phyloP scores from a whole-genome alignment of 2,113 vertebrate species.

The Eptesicus fuscus region DNA sequence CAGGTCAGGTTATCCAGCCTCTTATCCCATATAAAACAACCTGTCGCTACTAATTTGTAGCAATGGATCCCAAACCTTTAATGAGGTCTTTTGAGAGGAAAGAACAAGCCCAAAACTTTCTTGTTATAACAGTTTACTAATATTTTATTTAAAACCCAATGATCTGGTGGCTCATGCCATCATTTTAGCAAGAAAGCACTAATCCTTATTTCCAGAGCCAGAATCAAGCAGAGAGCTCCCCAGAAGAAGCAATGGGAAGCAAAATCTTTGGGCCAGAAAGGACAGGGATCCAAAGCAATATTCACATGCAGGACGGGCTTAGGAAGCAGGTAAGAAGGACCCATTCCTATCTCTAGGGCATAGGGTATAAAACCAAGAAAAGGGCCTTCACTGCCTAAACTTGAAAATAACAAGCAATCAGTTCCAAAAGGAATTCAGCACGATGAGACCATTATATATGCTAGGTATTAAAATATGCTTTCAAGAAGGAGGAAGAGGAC shows the following conservation, averaged over 20 bases:
- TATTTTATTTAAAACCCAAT: constrained; percentile 49
- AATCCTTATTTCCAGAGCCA: constrained; percentile 31
- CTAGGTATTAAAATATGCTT: constrained; percentile 46
- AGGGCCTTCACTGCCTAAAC: constrained; percentile 74
- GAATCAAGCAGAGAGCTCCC: constrained; percentile 1
- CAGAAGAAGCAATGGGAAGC: constrained; percentile 58
- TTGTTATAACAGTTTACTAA: constrained; percentile 47
- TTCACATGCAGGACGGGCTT: constrained; percentile 70
- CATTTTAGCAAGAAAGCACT: constrained; percentile 34
- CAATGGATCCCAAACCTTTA: constrained; percentile 17
- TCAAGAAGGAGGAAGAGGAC: constrained; percentile 60
- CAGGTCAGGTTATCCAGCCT: neutral
- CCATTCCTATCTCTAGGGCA: constrained; percentile 7
- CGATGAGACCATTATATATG: constrained; percentile 50
- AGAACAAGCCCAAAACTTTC: constrained; percentile 37
- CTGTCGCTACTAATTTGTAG: constrained; percentile 24
- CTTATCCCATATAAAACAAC: neutral
- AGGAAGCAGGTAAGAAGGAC: constrained; percentile 61
- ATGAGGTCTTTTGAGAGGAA: constrained; percentile 48
- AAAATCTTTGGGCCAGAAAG: constrained; percentile 64
- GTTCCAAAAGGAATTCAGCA: neutral
- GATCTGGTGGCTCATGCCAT: constrained; percentile 14
- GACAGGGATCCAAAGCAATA: constrained; percentile 59
- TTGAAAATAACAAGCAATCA: constrained; percentile 47
- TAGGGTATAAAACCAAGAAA: constrained; percentile 55